Evolutionary conservation across 2,888 invertebrate species (phyloP), one percentile per base, ranked within the genome.

Genomic region (Adelphocoris suturalis): DNA sequence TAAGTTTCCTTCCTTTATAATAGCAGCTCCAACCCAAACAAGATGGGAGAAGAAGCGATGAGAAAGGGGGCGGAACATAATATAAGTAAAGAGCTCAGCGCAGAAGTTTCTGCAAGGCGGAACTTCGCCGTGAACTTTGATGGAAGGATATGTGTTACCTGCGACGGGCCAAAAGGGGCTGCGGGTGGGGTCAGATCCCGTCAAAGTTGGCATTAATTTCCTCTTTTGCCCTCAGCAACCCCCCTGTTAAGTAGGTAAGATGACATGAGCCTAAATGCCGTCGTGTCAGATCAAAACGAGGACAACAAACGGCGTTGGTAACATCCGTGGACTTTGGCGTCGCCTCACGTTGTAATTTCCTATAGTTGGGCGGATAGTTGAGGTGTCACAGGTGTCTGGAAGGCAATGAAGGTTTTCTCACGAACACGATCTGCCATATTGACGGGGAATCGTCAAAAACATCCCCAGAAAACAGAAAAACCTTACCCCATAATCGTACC

Each of bases 171-270:
- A n/a, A 37, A n/a, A 19, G 19, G 11, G 37, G 78, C 14, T 19
- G 76, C 37, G 19, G 37, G 78, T n/a, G 46, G 78, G 78, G 78
- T 47, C 37, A 78, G 78, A 78, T 78, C 78, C 16, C 78, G 78
- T 78, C 78, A 78, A 78, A 78, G 46, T 47, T 47, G 46, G 78
- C 46, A 78, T 78, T 78, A 78, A 78, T 78, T 78, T 78, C 78
- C 78, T 78, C 78, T 78, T 78, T 78, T 68, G 68, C 68, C 23
- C 68, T 68, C 13, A 68, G 0, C 68, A 68, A 13, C 7, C 68
- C n/a, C 68, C 68, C 23, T 23, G 23, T 23, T 68, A 68, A 68
- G 68, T 68, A 68, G 68, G 57, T 57, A 57, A n/a, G 68, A 23
- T 68, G 68, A 68, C 68, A 68, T 68, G 68, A 68, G 23, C 68